phyloP scores from a whole-genome alignment of 2,888 invertebrate species.

The Dione vanillae region DNA sequence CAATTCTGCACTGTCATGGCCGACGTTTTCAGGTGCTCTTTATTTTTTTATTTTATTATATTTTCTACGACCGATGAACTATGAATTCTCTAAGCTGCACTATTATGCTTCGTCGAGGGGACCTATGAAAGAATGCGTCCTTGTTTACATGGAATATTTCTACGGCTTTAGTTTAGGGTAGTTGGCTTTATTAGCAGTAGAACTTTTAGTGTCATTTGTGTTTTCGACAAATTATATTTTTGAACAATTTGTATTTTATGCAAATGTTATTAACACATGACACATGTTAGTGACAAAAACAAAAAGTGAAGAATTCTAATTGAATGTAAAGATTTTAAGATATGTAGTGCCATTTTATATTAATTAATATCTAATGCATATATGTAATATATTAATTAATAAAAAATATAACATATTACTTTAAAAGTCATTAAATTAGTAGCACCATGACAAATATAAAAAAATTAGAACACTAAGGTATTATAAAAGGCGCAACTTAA shows the following conservation, averaged over 20 bases:
- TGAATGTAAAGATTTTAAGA: too few species aligned
- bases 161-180: slow-evolving; percentile 55
- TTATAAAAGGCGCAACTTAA: too few species aligned
- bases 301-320: too few species aligned
- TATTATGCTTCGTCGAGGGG: slow-evolving; percentile 61
- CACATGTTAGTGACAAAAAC: too few species aligned
- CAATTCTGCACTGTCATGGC: slow-evolving; percentile 76
- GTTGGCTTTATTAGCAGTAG: slow-evolving; percentile 24
- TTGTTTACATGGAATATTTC: slow-evolving; percentile 71
- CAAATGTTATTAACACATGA: not conserved
- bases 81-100: slow-evolving; percentile 72
- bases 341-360: too few species aligned
- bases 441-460: too few species aligned
- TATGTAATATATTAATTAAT: too few species aligned
- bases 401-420: too few species aligned
- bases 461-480: too few species aligned
- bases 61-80: slow-evolving; percentile 63
- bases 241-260: not conserved
- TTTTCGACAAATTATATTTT: not conserved
- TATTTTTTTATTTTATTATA: slow-evolving; percentile 56
- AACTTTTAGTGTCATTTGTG: slow-evolving; percentile 2
- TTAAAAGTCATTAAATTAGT: too few species aligned
- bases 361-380: too few species aligned
- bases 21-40: slow-evolving; percentile 64
- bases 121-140: slow-evolving; percentile 62